These are phyloP conservation scores for Ichneumoninae sp. DNA, from an alignment of 2,888 invertebrate species.

Conservation along the genomic window DNA sequence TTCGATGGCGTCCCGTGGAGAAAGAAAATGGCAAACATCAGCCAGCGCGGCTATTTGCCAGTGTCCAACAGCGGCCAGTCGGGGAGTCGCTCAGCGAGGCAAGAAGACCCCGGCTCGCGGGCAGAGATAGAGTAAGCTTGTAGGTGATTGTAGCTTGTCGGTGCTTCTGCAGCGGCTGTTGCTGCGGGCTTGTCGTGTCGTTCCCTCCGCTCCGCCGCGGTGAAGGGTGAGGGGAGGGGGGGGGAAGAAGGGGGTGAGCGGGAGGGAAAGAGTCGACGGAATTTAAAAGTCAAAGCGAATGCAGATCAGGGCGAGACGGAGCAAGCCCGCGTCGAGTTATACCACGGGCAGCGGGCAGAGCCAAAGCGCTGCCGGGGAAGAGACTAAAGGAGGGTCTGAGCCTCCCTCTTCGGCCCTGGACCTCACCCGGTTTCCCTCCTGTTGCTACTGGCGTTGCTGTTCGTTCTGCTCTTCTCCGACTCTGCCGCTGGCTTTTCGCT, in stretches of 20 bases:
- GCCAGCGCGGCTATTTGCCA: background rate
- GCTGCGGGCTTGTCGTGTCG: conserved; percentile 39
- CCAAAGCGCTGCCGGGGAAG: conserved; percentile 32
- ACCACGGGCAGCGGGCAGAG: conserved; percentile 19
- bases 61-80: background rate
- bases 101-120: conserved; percentile 3
- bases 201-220: conserved; percentile 1
- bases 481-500: conserved; percentile 9
- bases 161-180: conserved; percentile 13
- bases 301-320: conserved; percentile 74
- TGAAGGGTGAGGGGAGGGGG: background rate
- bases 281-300: conserved; percentile 82
- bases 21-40: conserved; percentile 5
- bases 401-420: conserved; percentile 9
- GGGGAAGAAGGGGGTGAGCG: conserved; percentile 10
- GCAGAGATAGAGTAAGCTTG: conserved; percentile 10
- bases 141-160: conserved; percentile 33
- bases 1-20: background rate
- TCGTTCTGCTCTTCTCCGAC: conserved; percentile 32
- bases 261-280: conserved; percentile 63
- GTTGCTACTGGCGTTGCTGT: conserved; percentile 31
- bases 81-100: background rate
- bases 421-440: background rate
- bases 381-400: conserved; percentile 1
- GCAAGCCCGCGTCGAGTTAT: conserved; percentile 36